Base-by-base conservation (phyloP, 2,888 invertebrate species). In the Craniophora ligustri region DNA sequence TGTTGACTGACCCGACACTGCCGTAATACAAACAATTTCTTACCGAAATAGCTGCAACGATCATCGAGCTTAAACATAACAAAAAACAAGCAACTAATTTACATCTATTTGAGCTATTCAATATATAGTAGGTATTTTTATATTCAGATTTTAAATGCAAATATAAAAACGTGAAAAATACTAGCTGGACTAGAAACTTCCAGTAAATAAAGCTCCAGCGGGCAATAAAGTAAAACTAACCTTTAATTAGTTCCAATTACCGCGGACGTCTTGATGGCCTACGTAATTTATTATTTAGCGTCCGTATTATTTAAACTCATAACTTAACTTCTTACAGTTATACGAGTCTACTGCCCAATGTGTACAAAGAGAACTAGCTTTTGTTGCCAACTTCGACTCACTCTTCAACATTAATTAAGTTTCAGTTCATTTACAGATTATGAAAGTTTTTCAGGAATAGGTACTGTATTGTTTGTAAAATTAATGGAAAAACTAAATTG, bases 21-120 rank as follows among this genome's bases (percentile, higher is more conserved):
- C 77, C 90, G 91, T 89, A 70, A 76, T 83, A 89, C 91, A 87
- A 86, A 80, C 90, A 84, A 89, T 92, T 92, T 92, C 91, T 58
- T 75, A 65, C 54, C 71, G 88, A 92, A 92, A 92, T 85, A 87
- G 89, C 84, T 87, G 91, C 84, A 88, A 91, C 91, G 89, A 86
- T 75, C 64, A 63, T 77, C 75, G 80, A 81, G 77, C 59, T 41
- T 67, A 41, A 36, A 50, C 16, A 31, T 47, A 47, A 32, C 34
- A 47, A 47, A 49, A 55, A 39, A 54, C 46, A 57, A 61, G 53
- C 56, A 15, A 60, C 47, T 46, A 50, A 41, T 55, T 61, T 54
- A 68, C 53, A 72, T 62, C 72, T 78, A 81, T 66, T 81, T 81
- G 76, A 81, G 78, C 79, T 77, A 64, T 60, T 53, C n/a, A n/a